Conservation (phyloP, 2,888 invertebrate genomes). For the Galeruca laticollis region DNA sequence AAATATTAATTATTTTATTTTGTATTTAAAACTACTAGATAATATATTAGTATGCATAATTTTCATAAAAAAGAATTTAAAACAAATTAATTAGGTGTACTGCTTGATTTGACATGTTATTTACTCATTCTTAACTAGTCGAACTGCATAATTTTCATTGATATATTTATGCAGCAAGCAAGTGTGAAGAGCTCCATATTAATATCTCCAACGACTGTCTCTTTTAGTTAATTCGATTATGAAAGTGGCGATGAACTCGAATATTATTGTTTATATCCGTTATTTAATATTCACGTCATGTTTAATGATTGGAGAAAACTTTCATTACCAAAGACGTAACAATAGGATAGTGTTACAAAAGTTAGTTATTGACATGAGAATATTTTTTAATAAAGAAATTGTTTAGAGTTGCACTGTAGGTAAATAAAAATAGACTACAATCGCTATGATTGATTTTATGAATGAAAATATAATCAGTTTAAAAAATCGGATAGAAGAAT, state of each 20-base stretch:
- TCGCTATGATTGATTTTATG: no score
- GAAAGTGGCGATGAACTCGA: slow-evolving; percentile 35
- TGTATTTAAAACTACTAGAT: no score
- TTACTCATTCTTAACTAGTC: not conserved
- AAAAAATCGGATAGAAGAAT: no score
- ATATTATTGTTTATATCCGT: slow-evolving; percentile 33
- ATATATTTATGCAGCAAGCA: not conserved
- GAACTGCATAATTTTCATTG: not conserved
- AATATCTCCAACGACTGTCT: slow-evolving; percentile 17
- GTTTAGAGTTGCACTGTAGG: slow-evolving; percentile 3
- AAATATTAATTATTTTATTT: no score
- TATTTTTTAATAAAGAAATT: not conserved
- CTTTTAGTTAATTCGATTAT: slow-evolving; percentile 19
- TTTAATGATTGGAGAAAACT: slow-evolving; percentile 35
- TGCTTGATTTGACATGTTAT: no score
- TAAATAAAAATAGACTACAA: not conserved
- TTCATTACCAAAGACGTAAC: slow-evolving; percentile 43
- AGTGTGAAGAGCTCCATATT: not conserved
- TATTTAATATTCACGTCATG: slow-evolving; percentile 35
- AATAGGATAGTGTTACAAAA: slow-evolving; percentile 30
- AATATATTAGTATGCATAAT: no score
- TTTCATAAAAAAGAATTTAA: no score
- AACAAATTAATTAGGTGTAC: no score
- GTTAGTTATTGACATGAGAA: slow-evolving; percentile 17
- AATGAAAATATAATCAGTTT: no score